phyloP scores from a whole-genome alignment of 2,888 invertebrate species.

The Phorcus lineatus region DNA sequence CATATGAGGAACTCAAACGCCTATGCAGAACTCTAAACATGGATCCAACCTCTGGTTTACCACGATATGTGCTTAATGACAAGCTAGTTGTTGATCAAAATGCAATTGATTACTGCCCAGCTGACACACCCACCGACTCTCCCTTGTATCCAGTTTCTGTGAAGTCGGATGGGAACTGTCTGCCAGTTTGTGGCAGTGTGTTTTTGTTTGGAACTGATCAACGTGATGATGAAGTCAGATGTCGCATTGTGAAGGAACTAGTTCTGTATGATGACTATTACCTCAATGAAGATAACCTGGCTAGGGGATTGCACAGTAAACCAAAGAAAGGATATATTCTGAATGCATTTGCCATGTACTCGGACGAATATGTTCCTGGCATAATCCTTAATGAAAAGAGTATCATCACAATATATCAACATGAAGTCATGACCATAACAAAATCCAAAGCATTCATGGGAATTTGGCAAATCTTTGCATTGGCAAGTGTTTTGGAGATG shows the following conservation, averaged over 20 bases:
- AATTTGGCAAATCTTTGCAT: conserved; percentile 29
- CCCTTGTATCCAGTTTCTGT: conserved; percentile 14
- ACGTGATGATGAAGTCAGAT: conserved; percentile 25
- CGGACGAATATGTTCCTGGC: neutral
- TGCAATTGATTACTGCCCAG: conserved; percentile 28
- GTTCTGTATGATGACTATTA: conserved; percentile 23
- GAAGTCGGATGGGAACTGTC: conserved; percentile 28
- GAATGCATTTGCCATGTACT: neutral
- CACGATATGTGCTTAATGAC: conserved; percentile 13
- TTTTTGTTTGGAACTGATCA: conserved; percentile 28
- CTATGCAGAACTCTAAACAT: neutral
- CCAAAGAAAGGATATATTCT: too few relatives aligned
- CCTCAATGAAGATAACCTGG: conserved; percentile 17
- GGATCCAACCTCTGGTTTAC: neutral
- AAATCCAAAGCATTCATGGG: conserved; percentile 26
- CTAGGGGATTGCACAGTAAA: too few relatives aligned
- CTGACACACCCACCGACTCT: conserved; percentile 26
- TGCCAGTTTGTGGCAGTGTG: conserved; percentile 25
- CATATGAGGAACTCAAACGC: conserved; percentile 15
- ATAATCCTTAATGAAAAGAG: neutral
- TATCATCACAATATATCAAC: neutral
- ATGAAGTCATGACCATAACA: conserved; percentile 25
- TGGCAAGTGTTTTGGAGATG: conserved; percentile 23
- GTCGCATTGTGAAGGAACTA: conserved; percentile 32
- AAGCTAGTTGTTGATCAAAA: conserved; percentile 28